Percentiles rank a stretch among this genome's conserved stretches.
Conservation (phyloP, 1,140 invertebrate genomes). For the Zaprionus lachaisei region DNA sequence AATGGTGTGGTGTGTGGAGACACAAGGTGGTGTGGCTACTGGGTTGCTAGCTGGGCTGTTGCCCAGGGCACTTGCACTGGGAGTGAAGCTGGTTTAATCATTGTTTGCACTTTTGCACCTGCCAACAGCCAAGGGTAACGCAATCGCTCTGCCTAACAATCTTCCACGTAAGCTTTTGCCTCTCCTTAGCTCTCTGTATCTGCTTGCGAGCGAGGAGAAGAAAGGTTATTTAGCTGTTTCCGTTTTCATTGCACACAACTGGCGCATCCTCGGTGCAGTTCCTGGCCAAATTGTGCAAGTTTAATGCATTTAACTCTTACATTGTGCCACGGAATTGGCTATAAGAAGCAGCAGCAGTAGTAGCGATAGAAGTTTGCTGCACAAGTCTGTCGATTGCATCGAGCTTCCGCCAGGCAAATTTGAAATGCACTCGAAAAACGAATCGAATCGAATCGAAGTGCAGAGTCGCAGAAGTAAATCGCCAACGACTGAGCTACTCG, state of each 20-base stretch:
- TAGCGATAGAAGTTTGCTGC: not conserved
- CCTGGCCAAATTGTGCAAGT: slow-evolving; percentile 67
- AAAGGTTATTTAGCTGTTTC: slow-evolving; percentile 80
- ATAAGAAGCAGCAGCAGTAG: slow-evolving; percentile 29
- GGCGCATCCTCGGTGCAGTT: slow-evolving; percentile 56
- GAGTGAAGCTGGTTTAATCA: slow-evolving; percentile 51
- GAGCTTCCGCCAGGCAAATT: slow-evolving; percentile 46
- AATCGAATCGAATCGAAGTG: slow-evolving; percentile 21
- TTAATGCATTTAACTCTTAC: slow-evolving; percentile 80
- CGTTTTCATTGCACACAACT: slow-evolving; percentile 70
- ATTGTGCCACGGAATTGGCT: slow-evolving; percentile 72
- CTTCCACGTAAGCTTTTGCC: slow-evolving; percentile 4
- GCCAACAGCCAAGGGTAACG: slow-evolving; percentile 45
- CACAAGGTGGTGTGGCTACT: not conserved
- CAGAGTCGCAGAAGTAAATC: slow-evolving; percentile 11
- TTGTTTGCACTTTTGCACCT: slow-evolving; percentile 71
- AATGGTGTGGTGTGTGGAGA: slow-evolving; percentile 57
- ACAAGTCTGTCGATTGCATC: slow-evolving; percentile 39
- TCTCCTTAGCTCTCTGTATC: slow-evolving; percentile 11
- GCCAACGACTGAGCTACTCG: slow-evolving; percentile 21
- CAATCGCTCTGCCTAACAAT: slow-evolving; percentile 14
- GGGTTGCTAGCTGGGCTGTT: not conserved
- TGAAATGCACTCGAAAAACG: slow-evolving; percentile 50
- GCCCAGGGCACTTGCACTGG: slow-evolving; percentile 1
- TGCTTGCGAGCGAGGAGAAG: slow-evolving; percentile 46